phyloP scores from a whole-genome alignment of 2,113 vertebrate species.

The Rhinolophus ferrumequinum region DNA sequence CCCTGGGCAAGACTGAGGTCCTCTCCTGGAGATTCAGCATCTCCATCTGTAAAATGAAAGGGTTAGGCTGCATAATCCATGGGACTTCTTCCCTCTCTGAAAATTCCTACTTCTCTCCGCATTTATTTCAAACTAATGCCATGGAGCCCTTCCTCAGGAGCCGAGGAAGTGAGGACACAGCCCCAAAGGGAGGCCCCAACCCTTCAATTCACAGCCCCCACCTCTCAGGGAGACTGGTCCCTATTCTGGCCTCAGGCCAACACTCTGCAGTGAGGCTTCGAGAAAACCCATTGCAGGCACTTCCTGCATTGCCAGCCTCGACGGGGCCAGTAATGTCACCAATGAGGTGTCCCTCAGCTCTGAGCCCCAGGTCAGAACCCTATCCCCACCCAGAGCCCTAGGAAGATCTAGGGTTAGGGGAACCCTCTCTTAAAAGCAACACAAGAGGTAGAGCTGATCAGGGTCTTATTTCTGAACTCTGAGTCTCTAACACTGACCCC shows the following conservation, averaged over 20 bases:
- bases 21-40: background rate
- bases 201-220: background rate
- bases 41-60: background rate
- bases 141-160: background rate
- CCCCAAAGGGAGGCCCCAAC: background rate
- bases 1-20: background rate
- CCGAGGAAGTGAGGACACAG: background rate
- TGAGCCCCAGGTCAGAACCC: background rate
- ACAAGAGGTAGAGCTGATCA: background rate
- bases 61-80: background rate
- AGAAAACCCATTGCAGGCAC: background rate
- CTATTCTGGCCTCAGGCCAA: background rate
- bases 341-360: background rate
- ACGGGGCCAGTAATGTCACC: background rate
- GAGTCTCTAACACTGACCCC: conserved; percentile 21
- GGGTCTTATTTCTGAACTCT: conserved; percentile 54
- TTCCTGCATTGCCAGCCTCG: background rate
- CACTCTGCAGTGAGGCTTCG: background rate
- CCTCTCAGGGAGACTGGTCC: background rate
- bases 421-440: background rate
- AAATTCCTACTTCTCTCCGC: background rate
- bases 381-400: background rate
- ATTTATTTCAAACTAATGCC: background rate
- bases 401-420: background rate
- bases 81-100: background rate